Evolutionary conservation across 2,888 invertebrate genomes (phyloP).

Genomic region (Meteorus colon): DNA sequence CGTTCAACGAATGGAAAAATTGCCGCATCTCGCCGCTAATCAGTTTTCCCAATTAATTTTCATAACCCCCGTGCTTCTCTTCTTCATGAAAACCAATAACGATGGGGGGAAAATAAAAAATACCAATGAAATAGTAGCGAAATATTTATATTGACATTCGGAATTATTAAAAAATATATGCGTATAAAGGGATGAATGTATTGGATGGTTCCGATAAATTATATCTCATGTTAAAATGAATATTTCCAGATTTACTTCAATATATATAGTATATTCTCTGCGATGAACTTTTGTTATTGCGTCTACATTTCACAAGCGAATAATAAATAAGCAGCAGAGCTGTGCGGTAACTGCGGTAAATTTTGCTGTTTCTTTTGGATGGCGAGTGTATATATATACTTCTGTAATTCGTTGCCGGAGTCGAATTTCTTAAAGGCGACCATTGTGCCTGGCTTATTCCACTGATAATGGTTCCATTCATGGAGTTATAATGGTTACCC

Average conservation of each 20-base stretch:
- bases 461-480: slow-evolving; percentile 66
- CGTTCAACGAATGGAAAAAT: slow-evolving; percentile 30
- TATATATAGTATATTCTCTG: not conserved
- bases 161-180: not conserved
- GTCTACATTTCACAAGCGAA: slow-evolving; percentile 45
- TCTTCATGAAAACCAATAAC: slow-evolving; percentile 7
- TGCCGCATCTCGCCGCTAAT: slow-evolving; percentile 29
- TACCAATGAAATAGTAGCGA: slow-evolving; percentile 44
- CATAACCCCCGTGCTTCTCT: slow-evolving; percentile 20
- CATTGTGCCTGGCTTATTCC: slow-evolving; percentile 56
- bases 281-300: slow-evolving; percentile 51
- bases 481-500: slow-evolving; percentile 52
- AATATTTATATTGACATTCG: slow-evolving; percentile 31
- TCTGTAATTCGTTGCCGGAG: slow-evolving; percentile 64
- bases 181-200: not conserved
- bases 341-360: slow-evolving; percentile 22
- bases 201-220: not conserved
- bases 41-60: slow-evolving; percentile 45
- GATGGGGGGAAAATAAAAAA: slow-evolving; percentile 42
- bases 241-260: not conserved
- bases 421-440: slow-evolving; percentile 66
- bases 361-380: slow-evolving; percentile 61
- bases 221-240: slow-evolving; percentile 29
- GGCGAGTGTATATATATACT: slow-evolving; percentile 47
- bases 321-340: slow-evolving; percentile 26